These are phyloP conservation scores for Tarsius wallacei DNA, from an alignment of 2,797 vertebrate species.

Conservation along the genomic window DNA sequence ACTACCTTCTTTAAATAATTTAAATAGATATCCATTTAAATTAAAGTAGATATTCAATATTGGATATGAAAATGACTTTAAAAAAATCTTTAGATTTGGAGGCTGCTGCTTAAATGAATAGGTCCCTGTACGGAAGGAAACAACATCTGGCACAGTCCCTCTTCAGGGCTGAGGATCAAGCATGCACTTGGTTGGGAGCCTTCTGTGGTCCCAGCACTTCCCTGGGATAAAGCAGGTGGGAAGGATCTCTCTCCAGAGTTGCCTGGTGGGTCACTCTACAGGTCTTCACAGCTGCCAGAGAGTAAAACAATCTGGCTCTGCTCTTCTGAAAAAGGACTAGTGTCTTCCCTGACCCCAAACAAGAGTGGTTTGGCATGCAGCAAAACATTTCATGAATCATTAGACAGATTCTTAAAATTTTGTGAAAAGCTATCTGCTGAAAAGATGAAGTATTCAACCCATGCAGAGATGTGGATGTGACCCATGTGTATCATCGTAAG, in stretches of 20 bases:
- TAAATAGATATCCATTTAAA: constrained; percentile 84
- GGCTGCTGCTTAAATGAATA: constrained; percentile 76
- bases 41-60: constrained; percentile 84
- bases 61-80: constrained; percentile 79
- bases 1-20: constrained; percentile 86
- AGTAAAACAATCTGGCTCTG: constrained; percentile 59
- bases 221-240: background rate
- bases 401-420: background rate
- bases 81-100: constrained; percentile 69
- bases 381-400: background rate
- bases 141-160: constrained; percentile 75
- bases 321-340: background rate
- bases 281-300: constrained; percentile 67
- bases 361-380: background rate
- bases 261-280: background rate
- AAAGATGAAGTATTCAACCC: background rate
- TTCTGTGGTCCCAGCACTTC: constrained; percentile 39
- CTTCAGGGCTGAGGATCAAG: constrained; percentile 68
- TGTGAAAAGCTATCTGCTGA: background rate
- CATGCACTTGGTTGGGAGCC: background rate
- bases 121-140: constrained; percentile 23
- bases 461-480: background rate
- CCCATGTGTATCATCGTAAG: background rate
- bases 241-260: constrained; percentile 44
- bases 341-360: background rate